Evolutionary conservation across 2,888 invertebrate species (phyloP), one percentile per base, ranked within the genome.

Genomic region (Dromius quadrimaculatus): DNA sequence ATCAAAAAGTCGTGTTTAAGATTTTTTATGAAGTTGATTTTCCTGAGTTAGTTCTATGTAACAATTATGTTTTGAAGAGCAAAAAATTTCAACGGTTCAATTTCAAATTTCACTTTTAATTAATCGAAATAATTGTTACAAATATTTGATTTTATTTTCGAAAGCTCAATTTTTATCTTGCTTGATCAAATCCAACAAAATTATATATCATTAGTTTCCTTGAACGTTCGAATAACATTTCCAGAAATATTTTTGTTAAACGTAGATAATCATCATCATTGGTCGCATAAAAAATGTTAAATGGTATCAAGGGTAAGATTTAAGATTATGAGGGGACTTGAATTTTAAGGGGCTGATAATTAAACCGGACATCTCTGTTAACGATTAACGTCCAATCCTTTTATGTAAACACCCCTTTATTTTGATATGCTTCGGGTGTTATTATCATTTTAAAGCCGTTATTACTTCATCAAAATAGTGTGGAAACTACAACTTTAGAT

Each of bases 391-490:
- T 38, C 23, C 1, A 38, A 22, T 36, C 38, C 22, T 38, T 61
- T 61, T 63, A 63, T 23, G 43, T 63, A 63, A 63, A 63, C 43
- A 63, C 43, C 43, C 45, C 45, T 41, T 43, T 28, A 34, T 8
- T 43, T 63, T 63, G 45, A 45, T 43, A 17, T 45, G 32, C 28
- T 11, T 19, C 8, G 17, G 41, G 32, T 63, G 63, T 63, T 43
- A 63, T 63, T 63, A 63, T 17, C 43, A 61, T 61, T 61, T 45
- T 22, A 43, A 63, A 63, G 23, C 32, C 11, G 43, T 63, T 45
- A 63, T 63, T 63, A 63, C 41, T 63, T 63, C 63, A 45, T 63
- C 63, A 63, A 15, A 23, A 34, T 34, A 32, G 59, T 36, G 59
- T 36, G 59, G 15, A 59, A 59, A 59, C 34, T 59, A 59, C 19